phyloP scores from a whole-genome alignment of 2,113 vertebrate species.

The Myotis yumanensis region DNA sequence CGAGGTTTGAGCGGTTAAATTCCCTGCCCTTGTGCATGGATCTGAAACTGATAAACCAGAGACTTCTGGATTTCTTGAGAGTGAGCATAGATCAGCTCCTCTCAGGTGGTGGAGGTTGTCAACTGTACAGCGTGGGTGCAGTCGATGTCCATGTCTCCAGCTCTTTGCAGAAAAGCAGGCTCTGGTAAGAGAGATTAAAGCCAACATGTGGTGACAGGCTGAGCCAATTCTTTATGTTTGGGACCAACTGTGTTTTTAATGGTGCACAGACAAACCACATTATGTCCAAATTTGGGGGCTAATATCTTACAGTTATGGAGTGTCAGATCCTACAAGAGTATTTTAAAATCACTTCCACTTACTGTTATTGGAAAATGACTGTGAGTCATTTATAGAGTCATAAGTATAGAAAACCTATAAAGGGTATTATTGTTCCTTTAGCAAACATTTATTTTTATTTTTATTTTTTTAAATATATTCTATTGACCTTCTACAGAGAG shows the following conservation, averaged over 20 bases:
- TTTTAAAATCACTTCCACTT: conserved; percentile 27
- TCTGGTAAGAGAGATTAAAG: not conserved
- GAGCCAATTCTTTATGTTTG: not conserved
- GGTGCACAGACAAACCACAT: not conserved
- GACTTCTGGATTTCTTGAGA: not conserved
- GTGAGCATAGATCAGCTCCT: not conserved
- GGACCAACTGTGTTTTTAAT: not conserved
- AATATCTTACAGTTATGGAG: not conserved
- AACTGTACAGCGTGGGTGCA: not conserved
- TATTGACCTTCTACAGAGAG: too few species aligned
- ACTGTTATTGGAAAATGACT: not conserved
- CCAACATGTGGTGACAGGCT: not conserved
- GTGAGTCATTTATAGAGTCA: not conserved
- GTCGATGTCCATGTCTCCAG: not conserved
- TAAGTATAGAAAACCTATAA: not conserved
- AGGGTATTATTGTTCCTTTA: not conserved
- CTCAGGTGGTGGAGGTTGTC: not conserved
- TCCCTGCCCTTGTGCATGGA: not conserved
- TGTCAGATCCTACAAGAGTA: not conserved
- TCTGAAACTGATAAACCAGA: not conserved
- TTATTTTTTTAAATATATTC: too few species aligned
- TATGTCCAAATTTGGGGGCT: not conserved
- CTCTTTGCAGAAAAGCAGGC: not conserved
- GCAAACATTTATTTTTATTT: not conserved
- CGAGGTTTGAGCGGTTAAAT: not conserved